Conservation (phyloP, 1,140 invertebrate genomes). For the Holcopasites calliopsidis region DNA sequence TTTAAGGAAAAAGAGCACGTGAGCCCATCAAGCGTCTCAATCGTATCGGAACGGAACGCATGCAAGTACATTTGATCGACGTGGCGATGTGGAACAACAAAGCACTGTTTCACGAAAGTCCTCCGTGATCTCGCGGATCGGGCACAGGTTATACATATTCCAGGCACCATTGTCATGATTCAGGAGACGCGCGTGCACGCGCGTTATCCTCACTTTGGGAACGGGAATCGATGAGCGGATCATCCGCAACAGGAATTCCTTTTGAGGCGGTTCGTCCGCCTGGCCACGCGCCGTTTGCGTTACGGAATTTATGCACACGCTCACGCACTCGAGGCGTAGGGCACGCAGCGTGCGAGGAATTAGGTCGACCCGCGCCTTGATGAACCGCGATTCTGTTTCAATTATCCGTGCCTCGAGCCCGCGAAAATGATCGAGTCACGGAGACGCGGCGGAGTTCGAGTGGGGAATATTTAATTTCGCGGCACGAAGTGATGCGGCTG, state of each 20-base stretch:
- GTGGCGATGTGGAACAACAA: too few relatives aligned
- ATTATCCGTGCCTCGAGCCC: neutral
- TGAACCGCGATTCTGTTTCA: constrained; percentile 1
- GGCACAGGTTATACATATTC: neutral
- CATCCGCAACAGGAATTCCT: constrained; percentile 38
- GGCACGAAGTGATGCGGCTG: too few relatives aligned
- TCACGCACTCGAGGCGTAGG: neutral
- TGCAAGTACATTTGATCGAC: too few relatives aligned
- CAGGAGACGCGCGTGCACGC: neutral
- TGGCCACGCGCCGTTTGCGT: neutral
- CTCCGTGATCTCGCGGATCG: too few relatives aligned
- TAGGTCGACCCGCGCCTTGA: neutral
- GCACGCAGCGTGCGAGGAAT: neutral
- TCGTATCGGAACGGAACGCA: too few relatives aligned
- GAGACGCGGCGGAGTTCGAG: too few relatives aligned
- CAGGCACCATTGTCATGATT: neutral
- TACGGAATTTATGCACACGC: neutral
- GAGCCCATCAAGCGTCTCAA: too few relatives aligned
- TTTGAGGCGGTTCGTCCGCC: constrained; percentile 23
- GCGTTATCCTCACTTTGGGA: neutral
- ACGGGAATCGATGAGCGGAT: constrained; percentile 20
- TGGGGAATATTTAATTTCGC: too few relatives aligned
- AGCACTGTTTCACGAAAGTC: too few relatives aligned
- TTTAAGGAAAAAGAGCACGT: too few relatives aligned
- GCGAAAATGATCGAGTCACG: too few relatives aligned